Conservation (phyloP, 2,113 vertebrate species). For the Nerophis ophidion region DNA sequence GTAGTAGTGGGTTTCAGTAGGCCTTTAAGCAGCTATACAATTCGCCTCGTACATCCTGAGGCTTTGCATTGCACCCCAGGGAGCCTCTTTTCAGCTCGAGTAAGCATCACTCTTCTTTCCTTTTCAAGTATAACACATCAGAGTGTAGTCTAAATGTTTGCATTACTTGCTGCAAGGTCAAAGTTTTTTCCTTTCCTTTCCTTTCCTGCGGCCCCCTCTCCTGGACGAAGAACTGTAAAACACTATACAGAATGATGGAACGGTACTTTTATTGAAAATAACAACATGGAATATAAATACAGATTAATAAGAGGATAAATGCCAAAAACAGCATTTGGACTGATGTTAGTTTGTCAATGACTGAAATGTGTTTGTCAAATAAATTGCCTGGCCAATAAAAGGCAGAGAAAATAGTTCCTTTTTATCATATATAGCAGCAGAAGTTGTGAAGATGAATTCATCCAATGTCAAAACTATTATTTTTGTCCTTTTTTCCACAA, state of each 20-base stretch:
- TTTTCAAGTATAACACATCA: not conserved
- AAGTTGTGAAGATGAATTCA: too few relatives aligned
- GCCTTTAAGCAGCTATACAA: not conserved
- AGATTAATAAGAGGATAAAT: not conserved
- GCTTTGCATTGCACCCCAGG: not conserved
- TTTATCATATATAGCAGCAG: too few relatives aligned
- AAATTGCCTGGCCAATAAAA: not conserved
- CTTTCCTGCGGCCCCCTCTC: slow-evolving; percentile 70
- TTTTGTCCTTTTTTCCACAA: too few relatives aligned
- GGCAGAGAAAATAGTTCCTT: not conserved
- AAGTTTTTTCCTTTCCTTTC: slow-evolving; percentile 48
- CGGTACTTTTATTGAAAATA: too few relatives aligned
- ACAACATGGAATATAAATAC: too few relatives aligned
- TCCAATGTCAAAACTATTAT: too few relatives aligned
- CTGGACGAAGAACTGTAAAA: slow-evolving; percentile 56
- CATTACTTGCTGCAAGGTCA: slow-evolving; percentile 40
- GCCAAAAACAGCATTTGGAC: slow-evolving; percentile 32
- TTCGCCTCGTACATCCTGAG: not conserved
- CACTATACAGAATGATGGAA: slow-evolving; percentile 15
- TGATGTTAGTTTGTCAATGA: slow-evolving; percentile 10
- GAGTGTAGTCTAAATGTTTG: not conserved
- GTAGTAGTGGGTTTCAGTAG: too few relatives aligned
- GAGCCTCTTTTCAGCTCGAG: not conserved
- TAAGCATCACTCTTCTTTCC: not conserved
- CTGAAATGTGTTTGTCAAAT: too few relatives aligned